Conservation (phyloP, 2,888 invertebrate species). For the Rhyacophila evoluta region DNA sequence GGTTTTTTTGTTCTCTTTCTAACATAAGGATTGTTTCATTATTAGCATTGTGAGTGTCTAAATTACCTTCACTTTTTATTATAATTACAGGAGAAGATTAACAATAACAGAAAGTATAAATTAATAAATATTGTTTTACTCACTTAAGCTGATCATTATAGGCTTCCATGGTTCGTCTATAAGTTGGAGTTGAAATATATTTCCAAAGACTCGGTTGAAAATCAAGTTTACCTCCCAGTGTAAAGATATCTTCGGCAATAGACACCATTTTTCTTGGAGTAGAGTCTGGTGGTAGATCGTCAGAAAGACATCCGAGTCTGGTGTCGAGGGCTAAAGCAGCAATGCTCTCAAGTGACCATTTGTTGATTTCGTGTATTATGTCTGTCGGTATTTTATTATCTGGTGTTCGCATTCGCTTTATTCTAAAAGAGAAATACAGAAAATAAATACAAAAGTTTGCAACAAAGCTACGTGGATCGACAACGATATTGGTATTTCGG, state of each 20-base stretch:
- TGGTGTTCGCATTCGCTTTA: conserved; percentile 53
- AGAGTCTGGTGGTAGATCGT: conserved; percentile 54
- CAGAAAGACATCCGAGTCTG: conserved; percentile 55
- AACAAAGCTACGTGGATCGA: no score
- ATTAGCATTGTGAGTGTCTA: no score
- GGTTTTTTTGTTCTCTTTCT: no score
- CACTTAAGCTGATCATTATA: conserved; percentile 58
- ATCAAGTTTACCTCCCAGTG: conserved; percentile 57
- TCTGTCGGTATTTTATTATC: conserved; percentile 51
- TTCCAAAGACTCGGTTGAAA: conserved; percentile 60
- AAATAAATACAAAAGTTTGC: no score
- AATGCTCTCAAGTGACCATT: conserved; percentile 56
- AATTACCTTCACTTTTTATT: no score
- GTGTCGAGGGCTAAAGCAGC: conserved; percentile 55
- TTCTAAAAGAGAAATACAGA: conserved; percentile 52
- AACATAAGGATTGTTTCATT: no score
- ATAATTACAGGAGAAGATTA: no score
- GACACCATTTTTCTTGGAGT: conserved; percentile 45
- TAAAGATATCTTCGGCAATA: conserved; percentile 54
- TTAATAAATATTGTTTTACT: conserved; percentile 27
- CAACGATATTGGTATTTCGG: no score
- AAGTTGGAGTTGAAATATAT: conserved; percentile 58
- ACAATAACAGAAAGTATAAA: no score
- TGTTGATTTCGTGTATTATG: conserved; percentile 54
- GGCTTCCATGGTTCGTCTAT: conserved; percentile 58